A percentile compares a stretch with the other conserved stretches of the same genome.
phyloP scores from a whole-genome alignment of 2,797 vertebrate genomes.

The Melanotaenia nigrans region DNA sequence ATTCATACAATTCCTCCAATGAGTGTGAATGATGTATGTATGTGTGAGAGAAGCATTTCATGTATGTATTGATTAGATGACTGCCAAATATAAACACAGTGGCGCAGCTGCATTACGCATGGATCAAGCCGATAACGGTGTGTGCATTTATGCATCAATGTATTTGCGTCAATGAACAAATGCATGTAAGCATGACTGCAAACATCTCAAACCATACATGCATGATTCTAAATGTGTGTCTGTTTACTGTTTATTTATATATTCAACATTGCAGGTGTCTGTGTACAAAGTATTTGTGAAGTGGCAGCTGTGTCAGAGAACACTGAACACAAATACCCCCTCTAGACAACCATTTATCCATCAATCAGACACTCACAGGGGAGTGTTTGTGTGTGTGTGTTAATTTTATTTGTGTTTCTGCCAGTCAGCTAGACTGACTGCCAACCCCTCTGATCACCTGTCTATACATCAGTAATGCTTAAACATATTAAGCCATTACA shows the following conservation, averaged over 20 bases:
- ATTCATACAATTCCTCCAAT: constrained; percentile 29
- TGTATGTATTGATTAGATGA: constrained; percentile 59
- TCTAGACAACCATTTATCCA: constrained; percentile 46
- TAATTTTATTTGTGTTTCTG: constrained; percentile 49
- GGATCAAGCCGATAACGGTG: not conserved
- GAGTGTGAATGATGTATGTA: constrained; percentile 22
- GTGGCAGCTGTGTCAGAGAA: constrained; percentile 62
- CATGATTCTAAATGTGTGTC: constrained; percentile 17
- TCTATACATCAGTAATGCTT: constrained; percentile 37
- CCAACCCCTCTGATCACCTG: constrained; percentile 54
- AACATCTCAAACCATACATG: constrained; percentile 12
- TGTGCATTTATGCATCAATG: constrained; percentile 17
- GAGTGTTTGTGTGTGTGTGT: constrained; percentile 9
- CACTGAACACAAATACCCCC: constrained; percentile 59
- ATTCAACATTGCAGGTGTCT: constrained; percentile 11
- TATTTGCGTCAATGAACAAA: constrained; percentile 18
- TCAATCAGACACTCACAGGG: constrained; percentile 62
- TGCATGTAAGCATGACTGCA: constrained; percentile 12
- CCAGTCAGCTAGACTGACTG: constrained; percentile 60
- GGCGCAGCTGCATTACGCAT: constrained; percentile 59
- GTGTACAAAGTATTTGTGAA: constrained; percentile 43
- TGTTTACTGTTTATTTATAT: constrained; percentile 34
- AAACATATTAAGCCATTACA: constrained; percentile 31
- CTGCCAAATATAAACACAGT: constrained; percentile 53
- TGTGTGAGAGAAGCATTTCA: constrained; percentile 38